These are phyloP conservation scores for Platycnemis pennipes DNA, from an alignment of 2,888 invertebrate genomes.

Conservation along the genomic window DNA sequence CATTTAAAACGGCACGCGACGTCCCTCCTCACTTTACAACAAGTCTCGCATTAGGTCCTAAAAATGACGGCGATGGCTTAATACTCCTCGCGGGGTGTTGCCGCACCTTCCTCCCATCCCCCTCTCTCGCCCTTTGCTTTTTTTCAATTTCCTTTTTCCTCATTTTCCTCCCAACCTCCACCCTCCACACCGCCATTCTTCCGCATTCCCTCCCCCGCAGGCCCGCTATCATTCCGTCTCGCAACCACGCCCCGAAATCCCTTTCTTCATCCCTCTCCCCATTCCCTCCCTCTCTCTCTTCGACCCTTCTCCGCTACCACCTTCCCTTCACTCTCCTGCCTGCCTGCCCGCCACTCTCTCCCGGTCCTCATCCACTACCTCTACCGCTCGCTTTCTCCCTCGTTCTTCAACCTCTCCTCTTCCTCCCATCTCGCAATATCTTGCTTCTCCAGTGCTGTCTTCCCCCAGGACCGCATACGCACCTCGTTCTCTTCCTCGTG, in stretches of 20 bases:
- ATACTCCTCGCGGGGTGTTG: not conserved
- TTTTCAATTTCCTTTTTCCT: conserved; percentile 1
- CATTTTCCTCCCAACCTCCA: not conserved
- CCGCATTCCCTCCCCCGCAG: not conserved
- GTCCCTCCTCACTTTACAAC: not conserved
- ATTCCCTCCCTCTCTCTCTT: not conserved
- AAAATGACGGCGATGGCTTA: not conserved
- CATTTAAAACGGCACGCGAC: not conserved
- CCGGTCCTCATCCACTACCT: not conserved
- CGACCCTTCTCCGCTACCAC: too few relatives aligned
- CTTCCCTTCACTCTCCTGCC: not conserved
- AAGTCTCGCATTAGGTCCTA: not conserved
- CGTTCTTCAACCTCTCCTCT: not conserved
- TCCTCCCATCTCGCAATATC: not conserved
- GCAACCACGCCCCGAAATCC: conserved; percentile 11
- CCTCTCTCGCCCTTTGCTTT: not conserved
- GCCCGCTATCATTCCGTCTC: not conserved
- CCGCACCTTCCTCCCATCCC: not conserved
- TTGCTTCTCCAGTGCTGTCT: not conserved
- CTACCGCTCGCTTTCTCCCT: not conserved
- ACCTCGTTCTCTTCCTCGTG: not conserved
- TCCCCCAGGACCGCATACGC: not conserved
- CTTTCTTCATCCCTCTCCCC: not conserved
- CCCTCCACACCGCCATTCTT: not conserved
- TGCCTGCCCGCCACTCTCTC: not conserved